phyloP scores from a whole-genome alignment of 2,797 vertebrate genomes.

The Dromococcyx pavoninus region DNA sequence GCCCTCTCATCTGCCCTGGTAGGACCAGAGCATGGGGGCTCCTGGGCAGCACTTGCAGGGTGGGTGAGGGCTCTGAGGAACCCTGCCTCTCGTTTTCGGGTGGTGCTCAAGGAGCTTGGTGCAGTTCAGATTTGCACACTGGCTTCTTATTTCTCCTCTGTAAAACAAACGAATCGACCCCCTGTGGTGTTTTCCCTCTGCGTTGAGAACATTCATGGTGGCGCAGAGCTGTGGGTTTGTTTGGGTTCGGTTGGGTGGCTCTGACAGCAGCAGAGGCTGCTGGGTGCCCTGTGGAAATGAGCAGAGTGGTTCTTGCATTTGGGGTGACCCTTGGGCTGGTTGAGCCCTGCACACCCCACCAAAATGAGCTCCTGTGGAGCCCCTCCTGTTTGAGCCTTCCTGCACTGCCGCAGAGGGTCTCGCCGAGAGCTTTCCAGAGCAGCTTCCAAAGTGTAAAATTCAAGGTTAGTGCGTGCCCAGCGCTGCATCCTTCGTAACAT shows the following conservation, averaged over 20 bases:
- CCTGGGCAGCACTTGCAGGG: background rate
- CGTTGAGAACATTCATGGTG: background rate
- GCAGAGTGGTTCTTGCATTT: background rate
- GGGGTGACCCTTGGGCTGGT: background rate
- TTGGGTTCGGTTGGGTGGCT: background rate
- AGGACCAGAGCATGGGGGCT: background rate
- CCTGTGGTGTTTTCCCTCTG: background rate
- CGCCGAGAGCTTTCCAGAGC: background rate
- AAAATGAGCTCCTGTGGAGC: background rate
- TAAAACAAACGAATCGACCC: background rate
- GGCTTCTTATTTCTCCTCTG: background rate
- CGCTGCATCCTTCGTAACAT: background rate
- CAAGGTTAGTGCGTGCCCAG: background rate
- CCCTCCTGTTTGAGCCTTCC: background rate
- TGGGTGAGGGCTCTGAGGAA: background rate
- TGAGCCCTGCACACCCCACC: background rate
- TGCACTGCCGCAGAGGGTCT: background rate
- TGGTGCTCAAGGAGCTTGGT: background rate
- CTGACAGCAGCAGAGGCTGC: background rate
- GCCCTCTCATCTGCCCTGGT: background rate
- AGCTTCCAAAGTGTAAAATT: background rate
- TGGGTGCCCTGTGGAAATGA: too few species aligned
- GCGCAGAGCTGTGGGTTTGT: background rate
- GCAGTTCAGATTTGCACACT: background rate
- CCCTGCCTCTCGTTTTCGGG: rapidly evolving